Conservation (phyloP, 1,140 invertebrate genomes). For the Sminthurinus signatus region DNA sequence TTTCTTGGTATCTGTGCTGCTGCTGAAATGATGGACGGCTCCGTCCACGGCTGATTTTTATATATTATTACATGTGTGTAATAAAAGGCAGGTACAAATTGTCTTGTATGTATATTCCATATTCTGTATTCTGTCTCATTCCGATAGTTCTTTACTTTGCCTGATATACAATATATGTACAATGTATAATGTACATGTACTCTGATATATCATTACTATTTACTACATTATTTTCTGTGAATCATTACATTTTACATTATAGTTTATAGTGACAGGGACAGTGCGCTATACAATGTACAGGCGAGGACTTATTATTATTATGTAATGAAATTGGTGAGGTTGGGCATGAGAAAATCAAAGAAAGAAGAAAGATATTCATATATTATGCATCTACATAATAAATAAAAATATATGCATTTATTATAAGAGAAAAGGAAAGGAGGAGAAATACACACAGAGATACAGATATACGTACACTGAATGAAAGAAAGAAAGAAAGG, state of each 20-base stretch:
- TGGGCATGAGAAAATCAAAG: neutral
- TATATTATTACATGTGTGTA: neutral
- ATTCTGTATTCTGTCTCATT: too few relatives aligned
- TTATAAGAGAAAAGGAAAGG: too few relatives aligned
- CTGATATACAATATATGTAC: too few relatives aligned
- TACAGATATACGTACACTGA: neutral
- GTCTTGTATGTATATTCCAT: too few relatives aligned
- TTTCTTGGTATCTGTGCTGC: too few relatives aligned
- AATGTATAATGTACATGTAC: too few relatives aligned
- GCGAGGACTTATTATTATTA: neutral
- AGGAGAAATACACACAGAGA: neutral
- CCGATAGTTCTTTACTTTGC: too few relatives aligned
- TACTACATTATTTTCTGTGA: neutral
- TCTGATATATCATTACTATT: neutral
- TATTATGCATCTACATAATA: too few relatives aligned
- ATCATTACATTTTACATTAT: neutral
- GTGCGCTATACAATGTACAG: too few relatives aligned
- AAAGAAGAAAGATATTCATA: neutral
- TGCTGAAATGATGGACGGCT: slow-evolving; percentile 36
- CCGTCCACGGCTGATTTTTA: slow-evolving; percentile 2
- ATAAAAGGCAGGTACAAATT: too few relatives aligned
- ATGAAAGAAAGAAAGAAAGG: neutral
- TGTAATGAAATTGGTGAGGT: neutral
- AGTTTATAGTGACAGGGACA: too few relatives aligned
- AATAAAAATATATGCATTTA: too few relatives aligned